Evolutionary conservation across 2,113 vertebrate species (phyloP).

Genomic region (Camelus dromedarius): DNA sequence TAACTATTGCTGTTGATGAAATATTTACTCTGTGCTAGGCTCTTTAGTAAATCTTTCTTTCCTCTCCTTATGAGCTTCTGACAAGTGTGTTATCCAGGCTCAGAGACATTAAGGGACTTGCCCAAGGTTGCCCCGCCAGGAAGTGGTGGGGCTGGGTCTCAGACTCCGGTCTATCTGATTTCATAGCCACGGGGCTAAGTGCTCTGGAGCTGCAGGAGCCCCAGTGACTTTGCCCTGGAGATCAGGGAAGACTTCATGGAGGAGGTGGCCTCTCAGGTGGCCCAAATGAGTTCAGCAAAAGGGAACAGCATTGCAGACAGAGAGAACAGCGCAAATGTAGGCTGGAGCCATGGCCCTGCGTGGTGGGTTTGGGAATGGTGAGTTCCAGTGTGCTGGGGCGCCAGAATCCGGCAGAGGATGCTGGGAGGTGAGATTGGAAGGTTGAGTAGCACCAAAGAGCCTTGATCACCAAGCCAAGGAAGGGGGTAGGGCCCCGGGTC

Average conservation of each 20-base stretch:
- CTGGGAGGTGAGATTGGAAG: not conserved
- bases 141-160: not conserved
- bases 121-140: not conserved
- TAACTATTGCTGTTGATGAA: not conserved
- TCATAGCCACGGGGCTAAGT: too few species aligned
- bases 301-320: not conserved
- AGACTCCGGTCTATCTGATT: not conserved
- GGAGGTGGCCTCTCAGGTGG: not conserved
- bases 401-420: not conserved
- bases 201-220: not conserved
- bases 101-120: not conserved
- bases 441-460: too few species aligned
- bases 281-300: not conserved
- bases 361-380: too few species aligned
- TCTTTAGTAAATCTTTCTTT: not conserved
- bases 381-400: not conserved
- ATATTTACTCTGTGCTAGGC: not conserved
- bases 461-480: not conserved
- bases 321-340: fast-evolving
- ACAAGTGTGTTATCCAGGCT: not conserved
- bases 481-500: fast-evolving
- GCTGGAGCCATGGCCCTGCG: fast-evolving
- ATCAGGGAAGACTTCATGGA: not conserved
- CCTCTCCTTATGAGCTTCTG: not conserved
- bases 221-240: not conserved